Evolutionary conservation across 2,113 vertebrate species (phyloP), one percentile per base, ranked within the genome.

Genomic region (Scortum barcoo): DNA sequence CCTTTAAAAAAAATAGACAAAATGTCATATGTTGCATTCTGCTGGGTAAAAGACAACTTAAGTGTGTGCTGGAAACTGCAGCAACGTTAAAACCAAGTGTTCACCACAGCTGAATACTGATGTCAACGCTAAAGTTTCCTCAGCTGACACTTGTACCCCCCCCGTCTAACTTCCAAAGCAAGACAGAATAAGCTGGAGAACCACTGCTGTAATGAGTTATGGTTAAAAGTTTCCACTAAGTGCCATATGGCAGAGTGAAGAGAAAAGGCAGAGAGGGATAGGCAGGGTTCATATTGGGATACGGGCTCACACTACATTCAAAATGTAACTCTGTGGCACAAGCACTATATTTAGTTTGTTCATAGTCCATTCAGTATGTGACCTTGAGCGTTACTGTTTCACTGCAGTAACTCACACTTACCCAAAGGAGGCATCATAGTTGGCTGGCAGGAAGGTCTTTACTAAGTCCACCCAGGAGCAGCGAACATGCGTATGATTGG

Each of bases 351-450:
- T 83, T 86, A 68, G 54, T 17, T 12, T 56, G 4, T 42, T 57
- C 24, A 7, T 24, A 24, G 36, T 13, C 13, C 57, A 70, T 78
- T 84, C 36, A 54, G 13, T 66, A 61, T 61, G 38, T 68, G 58
- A 63, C 65, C 26, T n/a, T 73, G 26, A 28, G 26, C 8, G 0
- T 26, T n/a, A 22, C 16, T 24, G 33, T 65, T 46, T 51, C 6
- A 33, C 24, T 80, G 81, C 62, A 90, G 66, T 84, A 38, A 65
- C 36, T 13, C 40, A 16, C 10, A 57, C 83, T 84, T 80, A 96
- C 95, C 90, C 90, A 88, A 94, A 84, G 82, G 93, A 92, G 87
- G 93, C 86, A 22, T 87, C 93, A 88, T 95, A 96, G 60, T 87
- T 53, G 19, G 93, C 89, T 30, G 95, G 94, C 80, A 96, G 89